Percentiles rank a stretch among this genome's conserved stretches.
phyloP scores from a whole-genome alignment of 1,140 invertebrate genomes.

The Drosophila saltans region DNA sequence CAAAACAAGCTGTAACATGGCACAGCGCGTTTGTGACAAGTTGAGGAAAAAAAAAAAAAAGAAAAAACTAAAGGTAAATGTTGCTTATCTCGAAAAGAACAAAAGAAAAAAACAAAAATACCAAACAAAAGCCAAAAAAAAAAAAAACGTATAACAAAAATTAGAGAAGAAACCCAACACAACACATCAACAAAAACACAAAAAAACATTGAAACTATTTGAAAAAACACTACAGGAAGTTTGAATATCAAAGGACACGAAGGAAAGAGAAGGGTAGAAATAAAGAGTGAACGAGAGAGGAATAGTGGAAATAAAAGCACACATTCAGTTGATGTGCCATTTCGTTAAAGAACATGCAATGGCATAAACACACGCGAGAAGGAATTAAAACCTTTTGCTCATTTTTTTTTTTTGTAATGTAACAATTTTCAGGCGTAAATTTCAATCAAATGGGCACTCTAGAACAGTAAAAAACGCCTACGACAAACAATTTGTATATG shows the following conservation, averaged over 20 bases:
- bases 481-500: conserved; percentile 46
- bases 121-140: not conserved
- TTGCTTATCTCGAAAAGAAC: conserved; percentile 12
- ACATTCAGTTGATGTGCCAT: conserved; percentile 3
- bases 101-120: not conserved
- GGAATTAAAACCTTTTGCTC: conserved; percentile 1
- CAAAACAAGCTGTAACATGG: conserved; percentile 26
- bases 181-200: not conserved
- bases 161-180: too few relatives aligned
- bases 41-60: conserved; percentile 6
- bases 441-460: conserved; percentile 61
- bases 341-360: conserved; percentile 10
- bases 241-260: not conserved
- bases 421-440: conserved; percentile 65
- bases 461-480: conserved; percentile 32
- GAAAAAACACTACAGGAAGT: conserved; percentile 10
- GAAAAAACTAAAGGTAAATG: not conserved
- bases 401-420: not conserved
- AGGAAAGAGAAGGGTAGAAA: not conserved
- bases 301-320: not conserved
- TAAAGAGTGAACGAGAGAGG: not conserved
- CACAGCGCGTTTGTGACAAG: conserved; percentile 35
- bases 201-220: not conserved
- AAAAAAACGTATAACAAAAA: not conserved
- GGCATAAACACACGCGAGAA: conserved; percentile 14